A percentile compares a stretch with the other conserved stretches of the same genome.
phyloP scores from a whole-genome alignment of 2,797 vertebrate genomes.

The Characodon lateralis region DNA sequence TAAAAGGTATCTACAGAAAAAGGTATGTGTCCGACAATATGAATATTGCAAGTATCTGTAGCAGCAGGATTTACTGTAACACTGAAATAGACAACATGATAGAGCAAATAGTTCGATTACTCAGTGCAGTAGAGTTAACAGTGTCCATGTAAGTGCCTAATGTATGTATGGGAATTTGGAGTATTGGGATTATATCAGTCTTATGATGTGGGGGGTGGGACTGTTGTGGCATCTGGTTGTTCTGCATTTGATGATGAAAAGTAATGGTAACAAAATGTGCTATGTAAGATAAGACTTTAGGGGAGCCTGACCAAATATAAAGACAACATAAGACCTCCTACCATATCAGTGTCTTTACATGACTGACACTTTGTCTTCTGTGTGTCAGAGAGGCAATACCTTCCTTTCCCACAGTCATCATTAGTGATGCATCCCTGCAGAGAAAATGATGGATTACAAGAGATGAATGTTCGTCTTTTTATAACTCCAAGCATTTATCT shows the following conservation, averaged over 20 bases:
- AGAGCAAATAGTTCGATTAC: too few relatives aligned
- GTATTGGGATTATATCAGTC: too few relatives aligned
- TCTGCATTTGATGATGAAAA: not conserved
- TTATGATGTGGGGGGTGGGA: too few relatives aligned
- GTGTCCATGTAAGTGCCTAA: too few relatives aligned
- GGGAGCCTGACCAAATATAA: not conserved
- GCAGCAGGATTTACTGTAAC: too few relatives aligned
- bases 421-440: slow-evolving; percentile 88
- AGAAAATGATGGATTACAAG: not conserved
- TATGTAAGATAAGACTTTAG: not conserved
- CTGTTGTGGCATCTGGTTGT: too few relatives aligned
- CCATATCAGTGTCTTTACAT: slow-evolving; percentile 84
- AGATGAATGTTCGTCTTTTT: not conserved
- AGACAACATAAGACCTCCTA: slow-evolving; percentile 67
- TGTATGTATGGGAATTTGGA: too few relatives aligned
- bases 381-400: slow-evolving; percentile 84
- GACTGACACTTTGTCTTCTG: slow-evolving; percentile 84
- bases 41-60: too few relatives aligned
- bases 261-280: not conserved
- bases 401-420: slow-evolving; percentile 86
- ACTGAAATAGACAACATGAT: too few relatives aligned
- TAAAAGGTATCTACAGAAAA: too few relatives aligned
- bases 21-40: too few relatives aligned
- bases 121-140: too few relatives aligned
- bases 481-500: not conserved